Base-by-base conservation (phyloP, 2,797 vertebrate species). In the Falco naumanni region DNA sequence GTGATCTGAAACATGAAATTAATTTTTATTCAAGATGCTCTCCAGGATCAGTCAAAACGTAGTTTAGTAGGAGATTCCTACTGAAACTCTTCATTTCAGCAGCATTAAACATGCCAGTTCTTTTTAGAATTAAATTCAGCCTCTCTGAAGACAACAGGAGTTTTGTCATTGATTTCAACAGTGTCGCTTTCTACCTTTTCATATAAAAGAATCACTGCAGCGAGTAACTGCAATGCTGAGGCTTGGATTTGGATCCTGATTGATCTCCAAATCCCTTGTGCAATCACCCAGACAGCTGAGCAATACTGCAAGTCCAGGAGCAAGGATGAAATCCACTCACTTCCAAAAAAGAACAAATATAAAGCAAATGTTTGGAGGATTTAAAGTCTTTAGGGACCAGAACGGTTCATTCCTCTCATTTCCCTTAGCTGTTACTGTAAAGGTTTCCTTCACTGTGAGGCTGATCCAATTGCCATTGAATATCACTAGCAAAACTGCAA, bases 201-300 rank as follows among this genome's bases (percentile, higher is more conserved):
- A 57, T 90, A 54, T 28, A 77, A 95, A 95, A 90, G 70, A 83
- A 70, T 66, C 74, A 64, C 66, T 77, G 57, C 5, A 31, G 70
- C 90, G 82, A 86, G 50, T 11, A 91, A 43, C 69, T 86, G 77
- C 83, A 68, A 72, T 80, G 22, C 60, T 79, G 53, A 75, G 75
- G 57, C 41, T 83, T 92, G 60, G 34, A 8, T 68, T 75, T 90
- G 92, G 80, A 95, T 87, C 66, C 66, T 57, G 74, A 91, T 21
- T 96, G 83, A 95, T 94, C 84, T 94, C 60, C 63, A 91, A 93
- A 95, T 96, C 89, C 72, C 69, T 71, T 34, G 34, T 79, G 89
- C 61, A 91, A 71, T 85, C 94, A 91, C 79, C 66, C 61, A 84
- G 61, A 50, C 39, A 95, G 78, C 13, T 6, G 76, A 96, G 61